Base-by-base conservation (phyloP, 2,113 vertebrate species). In the Chionis minor region DNA sequence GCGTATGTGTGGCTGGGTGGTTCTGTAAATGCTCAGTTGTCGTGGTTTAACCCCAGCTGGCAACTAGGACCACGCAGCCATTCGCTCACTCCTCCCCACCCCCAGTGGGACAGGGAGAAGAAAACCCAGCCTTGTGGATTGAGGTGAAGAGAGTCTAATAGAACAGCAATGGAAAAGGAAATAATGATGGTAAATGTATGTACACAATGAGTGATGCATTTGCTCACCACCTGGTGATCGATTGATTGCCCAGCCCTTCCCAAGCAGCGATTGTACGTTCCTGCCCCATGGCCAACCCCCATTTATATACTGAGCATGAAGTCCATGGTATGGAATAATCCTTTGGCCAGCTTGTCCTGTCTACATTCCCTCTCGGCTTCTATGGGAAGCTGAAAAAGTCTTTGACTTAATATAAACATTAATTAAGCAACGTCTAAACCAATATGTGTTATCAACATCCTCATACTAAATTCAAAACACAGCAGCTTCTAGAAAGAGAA, bases 1-100 rank as follows among this genome's bases (percentile, higher is more conserved):
- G 22, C 1, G 1, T 8, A 6, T 0, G 0, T 20, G 19, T 44
- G 38, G 33, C 58, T 65, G 23, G 33, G 71, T 45, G 61, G 38
- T 23, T 33, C 6, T 13, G 22, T 49, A 7, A 12, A 18, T 22
- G 45, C 72, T 54, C 28, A 9, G 13, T 30, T 66, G 35, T 63
- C 3, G 4, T 32, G 42, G 28, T 45, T 66, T 66, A 30, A 45
- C 63, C 63, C 27, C 62, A 42, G 19, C 27, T 28, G 28, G 38
- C 38, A 65, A 19, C 38, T 30, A 30, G 62, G 38, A 30, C 38
- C 6, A 14, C 3, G 18, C 27, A 65, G 62, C 18, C 8, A 2
- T 40, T 65, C n/a, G 24, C 15, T 26, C 26, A 10, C 62, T 65
- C 38, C 11, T 42, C 59, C 59, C 62, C 28, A 4, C 12, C 38